Base-by-base conservation (phyloP, 2,797 vertebrate species). In the Eidolon dupreanum region DNA sequence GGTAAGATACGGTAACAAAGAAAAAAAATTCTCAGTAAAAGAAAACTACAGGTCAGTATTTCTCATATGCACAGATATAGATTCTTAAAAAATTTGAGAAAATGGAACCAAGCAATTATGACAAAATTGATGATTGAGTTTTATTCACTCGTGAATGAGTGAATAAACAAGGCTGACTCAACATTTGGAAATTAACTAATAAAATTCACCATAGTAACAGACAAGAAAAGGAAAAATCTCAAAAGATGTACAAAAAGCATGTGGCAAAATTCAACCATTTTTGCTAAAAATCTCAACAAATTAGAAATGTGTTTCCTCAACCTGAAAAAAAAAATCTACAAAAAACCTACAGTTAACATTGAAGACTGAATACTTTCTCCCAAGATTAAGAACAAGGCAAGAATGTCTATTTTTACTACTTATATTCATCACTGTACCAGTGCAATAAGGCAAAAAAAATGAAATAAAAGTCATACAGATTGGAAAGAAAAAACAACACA, bases 251-350 rank as follows among this genome's bases (percentile, higher is more conserved):
- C 10, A 66, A 74, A 75, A 93, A 83, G 22, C 11, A 81, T 51
- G 3, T 81, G 41, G 61, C 17, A 74, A 97, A 96, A 95, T 87
- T 93, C 49, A 70, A 57, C 13, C 33, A 70, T 9, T 59, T 41
- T 90, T 19, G 31, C 22, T 92, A 87, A 88, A 79, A 78, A 15
- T 83, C 55, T 63, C 66, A 88, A n/a, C 66, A 79, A 95, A 75
- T 19, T 53, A 73, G 63, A 22, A 75, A 78, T 26, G 33, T n/a
- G 22, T 79, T 90, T 89, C 59, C 20, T 85, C 65, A 88, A 63
- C 15, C 38, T 70, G 19, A 78, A 79, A 93, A 77, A 63, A 20
- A 84, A 22, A 46, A 81, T 38, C 55, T 61, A 83, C 3, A 92
- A 75, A 93, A 93, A 59, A 33, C 20, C 46, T 86, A 49, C 1